Evolutionary conservation across 2,888 invertebrate species (phyloP).

Genomic region (Oscheius sp.): DNA sequence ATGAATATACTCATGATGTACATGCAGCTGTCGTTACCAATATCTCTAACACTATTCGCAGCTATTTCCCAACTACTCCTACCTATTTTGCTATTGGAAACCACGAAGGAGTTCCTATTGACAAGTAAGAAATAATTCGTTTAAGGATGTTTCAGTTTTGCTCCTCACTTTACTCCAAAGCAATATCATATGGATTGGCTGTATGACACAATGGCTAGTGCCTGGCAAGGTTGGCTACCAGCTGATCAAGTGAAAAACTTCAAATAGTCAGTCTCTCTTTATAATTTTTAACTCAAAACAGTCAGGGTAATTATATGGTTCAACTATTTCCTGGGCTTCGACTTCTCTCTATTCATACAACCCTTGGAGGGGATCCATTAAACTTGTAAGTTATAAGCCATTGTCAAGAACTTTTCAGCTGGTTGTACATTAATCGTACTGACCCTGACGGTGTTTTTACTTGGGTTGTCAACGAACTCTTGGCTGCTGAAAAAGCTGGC

Average conservation of each 20-base stretch:
- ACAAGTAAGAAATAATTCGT: slow-evolving; percentile 75
- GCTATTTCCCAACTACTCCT: slow-evolving; percentile 77
- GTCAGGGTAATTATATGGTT: slow-evolving; percentile 1
- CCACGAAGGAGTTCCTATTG: slow-evolving; percentile 93
- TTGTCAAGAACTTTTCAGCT: background rate
- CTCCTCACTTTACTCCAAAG: slow-evolving; percentile 70
- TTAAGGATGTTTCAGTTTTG: slow-evolving; percentile 65
- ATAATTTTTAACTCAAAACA: background rate
- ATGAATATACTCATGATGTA: background rate
- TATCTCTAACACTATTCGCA: slow-evolving; percentile 25
- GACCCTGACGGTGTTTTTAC: slow-evolving; percentile 82
- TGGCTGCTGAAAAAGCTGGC: slow-evolving; percentile 79
- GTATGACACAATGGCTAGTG: slow-evolving; percentile 79
- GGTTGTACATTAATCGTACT: slow-evolving; percentile 76
- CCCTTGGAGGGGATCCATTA: slow-evolving; percentile 1
- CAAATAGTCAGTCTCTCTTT: slow-evolving; percentile 21
- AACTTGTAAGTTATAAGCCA: background rate
- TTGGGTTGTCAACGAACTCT: slow-evolving; percentile 82
- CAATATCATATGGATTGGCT: slow-evolving; percentile 80
- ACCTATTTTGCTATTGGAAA: slow-evolving; percentile 92
- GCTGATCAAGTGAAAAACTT: slow-evolving; percentile 38
- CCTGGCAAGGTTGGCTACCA: slow-evolving; percentile 82
- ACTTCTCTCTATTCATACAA: slow-evolving; percentile 9
- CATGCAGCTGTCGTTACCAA: slow-evolving; percentile 22
- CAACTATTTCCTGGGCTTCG: slow-evolving; percentile 4